phyloP scores from a whole-genome alignment of 2,113 vertebrate genomes.

The Acanthochromis polyacanthus region DNA sequence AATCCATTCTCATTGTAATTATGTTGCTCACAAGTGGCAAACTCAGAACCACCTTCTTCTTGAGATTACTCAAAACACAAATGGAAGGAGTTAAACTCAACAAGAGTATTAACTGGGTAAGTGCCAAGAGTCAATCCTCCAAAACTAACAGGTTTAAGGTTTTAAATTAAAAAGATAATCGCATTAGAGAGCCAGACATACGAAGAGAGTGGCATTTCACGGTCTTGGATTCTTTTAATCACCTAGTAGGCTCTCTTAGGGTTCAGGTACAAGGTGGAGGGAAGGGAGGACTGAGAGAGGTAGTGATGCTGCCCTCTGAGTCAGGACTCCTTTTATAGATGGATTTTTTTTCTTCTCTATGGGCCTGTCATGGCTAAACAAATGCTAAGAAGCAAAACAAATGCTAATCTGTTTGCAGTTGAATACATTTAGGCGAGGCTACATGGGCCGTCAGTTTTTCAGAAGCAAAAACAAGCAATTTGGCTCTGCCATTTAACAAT shows the following conservation, averaged over 20 bases:
- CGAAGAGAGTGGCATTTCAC: conserved; percentile 76
- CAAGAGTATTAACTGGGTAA: conserved; percentile 75
- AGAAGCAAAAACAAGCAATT: conserved; percentile 30
- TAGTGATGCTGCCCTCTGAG: conserved; percentile 45
- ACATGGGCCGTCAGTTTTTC: conserved; percentile 33
- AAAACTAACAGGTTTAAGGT: conserved; percentile 84
- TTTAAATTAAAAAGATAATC: conserved; percentile 83
- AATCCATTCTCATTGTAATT: not conserved
- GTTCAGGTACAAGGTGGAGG: conserved; percentile 69
- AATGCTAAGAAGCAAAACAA: conserved; percentile 59
- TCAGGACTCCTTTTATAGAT: conserved; percentile 50
- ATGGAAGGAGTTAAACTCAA: conserved; percentile 69
- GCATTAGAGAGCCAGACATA: conserved; percentile 76
- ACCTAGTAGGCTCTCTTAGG: conserved; percentile 67
- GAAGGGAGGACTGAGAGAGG: not conserved
- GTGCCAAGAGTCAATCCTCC: conserved; percentile 80
- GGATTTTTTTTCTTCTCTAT: conserved; percentile 48
- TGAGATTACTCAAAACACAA: conserved; percentile 50
- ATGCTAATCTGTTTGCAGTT: conserved; percentile 60
- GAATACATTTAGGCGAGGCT: conserved; percentile 43
- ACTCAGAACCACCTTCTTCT: conserved; percentile 30
- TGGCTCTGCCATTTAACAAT: conserved; percentile 49
- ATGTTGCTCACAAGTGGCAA: conserved; percentile 22
- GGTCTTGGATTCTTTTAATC: conserved; percentile 75
- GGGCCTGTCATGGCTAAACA: conserved; percentile 50